Evolutionary conservation across 2,113 vertebrate genomes (phyloP), one percentile per base, ranked within the genome.

Genomic region (Xenotilapia leptura): DNA sequence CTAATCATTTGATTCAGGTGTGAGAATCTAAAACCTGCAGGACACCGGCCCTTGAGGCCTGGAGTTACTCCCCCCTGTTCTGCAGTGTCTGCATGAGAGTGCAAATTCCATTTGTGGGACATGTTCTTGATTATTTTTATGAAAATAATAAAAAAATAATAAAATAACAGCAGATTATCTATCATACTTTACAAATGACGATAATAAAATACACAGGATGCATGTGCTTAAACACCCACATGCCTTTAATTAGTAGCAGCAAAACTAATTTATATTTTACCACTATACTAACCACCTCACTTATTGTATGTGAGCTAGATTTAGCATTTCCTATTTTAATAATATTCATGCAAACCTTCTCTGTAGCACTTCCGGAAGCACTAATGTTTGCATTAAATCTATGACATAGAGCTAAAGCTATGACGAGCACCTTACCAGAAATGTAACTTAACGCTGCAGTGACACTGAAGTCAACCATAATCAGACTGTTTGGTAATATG

Each of bases 291-390:
- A 45, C 9, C 38, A 17, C 58, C 68, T 73, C 23, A 6, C 40
- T 19, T 17, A 11, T 26, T 73, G 68, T 1, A 45, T 45, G 13
- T 26, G 21, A 73, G 0, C 0, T 47, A 45, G 42, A 47, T 73
- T 47, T 45, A 73, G 40, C 68, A 28, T 26, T 47, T 75, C 40
- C 42, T 47, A 28, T 4, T 47, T 75, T 47, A 28, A 47, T 47
- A 75, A 17, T 47, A 7, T 28, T 2, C 9, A 75, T 26, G 3
- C 70, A 17, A 47, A 47, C 6, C 4, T 12, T 1, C 23, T 75
- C 70, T 47, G 14, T 17, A 28, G 23, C 23, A 75, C 42, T 75
- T 75, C 40, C 0, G 1, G 3, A 28, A 75, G 42, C 70, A 47
- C 40, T 28, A 75, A 28, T 6, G 1, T 40, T 1, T 28, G 4